Conservation (phyloP, 1,140 invertebrate species). For the Drosophila watanabei region DNA sequence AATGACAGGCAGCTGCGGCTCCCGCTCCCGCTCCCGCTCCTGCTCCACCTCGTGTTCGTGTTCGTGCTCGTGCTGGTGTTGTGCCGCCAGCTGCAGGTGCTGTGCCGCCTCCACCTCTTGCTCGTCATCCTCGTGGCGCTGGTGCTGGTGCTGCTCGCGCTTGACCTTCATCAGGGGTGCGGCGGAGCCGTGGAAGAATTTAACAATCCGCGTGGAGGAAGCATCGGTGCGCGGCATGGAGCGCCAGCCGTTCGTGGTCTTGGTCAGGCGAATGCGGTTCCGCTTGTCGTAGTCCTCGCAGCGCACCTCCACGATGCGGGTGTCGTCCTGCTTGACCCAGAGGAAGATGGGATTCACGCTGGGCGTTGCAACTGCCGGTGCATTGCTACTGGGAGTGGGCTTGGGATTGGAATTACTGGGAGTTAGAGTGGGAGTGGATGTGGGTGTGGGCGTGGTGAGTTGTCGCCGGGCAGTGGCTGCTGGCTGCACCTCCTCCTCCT, state of each 20-base stretch:
- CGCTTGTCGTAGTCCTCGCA: slow-evolving; percentile 94
- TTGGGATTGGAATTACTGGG: slow-evolving; percentile 4
- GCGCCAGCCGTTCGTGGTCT: slow-evolving; percentile 92
- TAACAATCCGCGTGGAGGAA: slow-evolving; percentile 85
- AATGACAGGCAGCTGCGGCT: slow-evolving; percentile 20
- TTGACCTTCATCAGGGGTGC: slow-evolving; percentile 78
- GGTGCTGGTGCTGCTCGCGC: slow-evolving; percentile 65
- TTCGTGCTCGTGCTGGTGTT: slow-evolving; percentile 8
- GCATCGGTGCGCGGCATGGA: slow-evolving; percentile 91
- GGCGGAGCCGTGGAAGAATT: slow-evolving; percentile 72
- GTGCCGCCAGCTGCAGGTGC: slow-evolving; percentile 8
- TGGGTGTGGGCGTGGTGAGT: neutral
- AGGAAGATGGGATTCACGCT: slow-evolving; percentile 92
- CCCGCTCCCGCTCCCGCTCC: slow-evolving; percentile 25
- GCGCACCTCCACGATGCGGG: slow-evolving; percentile 92
- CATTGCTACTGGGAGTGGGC: neutral
- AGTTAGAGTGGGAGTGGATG: neutral
- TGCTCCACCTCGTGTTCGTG: slow-evolving; percentile 17
- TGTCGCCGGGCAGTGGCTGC: slow-evolving; percentile 9
- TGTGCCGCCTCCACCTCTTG: slow-evolving; percentile 9
- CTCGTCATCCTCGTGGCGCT: slow-evolving; percentile 41
- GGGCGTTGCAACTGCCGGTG: slow-evolving; percentile 59
- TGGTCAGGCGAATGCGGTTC: slow-evolving; percentile 92
- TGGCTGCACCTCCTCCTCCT: neutral
- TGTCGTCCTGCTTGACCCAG: slow-evolving; percentile 92